Conservation (phyloP, 1,140 invertebrate species). For the Amyelois transitella region DNA sequence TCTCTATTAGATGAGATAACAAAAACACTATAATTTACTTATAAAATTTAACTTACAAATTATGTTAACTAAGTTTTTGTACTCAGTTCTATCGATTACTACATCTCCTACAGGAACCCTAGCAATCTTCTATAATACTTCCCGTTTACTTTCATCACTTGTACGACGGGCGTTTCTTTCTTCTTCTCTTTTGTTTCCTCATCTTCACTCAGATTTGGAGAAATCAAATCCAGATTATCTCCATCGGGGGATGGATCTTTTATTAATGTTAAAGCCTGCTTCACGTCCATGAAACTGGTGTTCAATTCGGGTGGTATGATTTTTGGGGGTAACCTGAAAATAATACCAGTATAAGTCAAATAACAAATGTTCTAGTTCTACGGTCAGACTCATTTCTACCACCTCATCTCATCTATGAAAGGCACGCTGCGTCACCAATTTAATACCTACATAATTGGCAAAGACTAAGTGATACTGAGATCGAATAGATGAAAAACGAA, state of each 20-base stretch:
- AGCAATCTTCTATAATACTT: conserved; percentile 28
- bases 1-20: too few relatives aligned
- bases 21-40: too few relatives aligned
- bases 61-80: too few relatives aligned
- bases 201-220: conserved; percentile 14
- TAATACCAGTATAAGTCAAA: neutral
- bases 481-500: too few relatives aligned
- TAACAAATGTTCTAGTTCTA: too few relatives aligned
- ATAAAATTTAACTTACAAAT: too few relatives aligned
- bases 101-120: conserved; percentile 4
- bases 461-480: too few relatives aligned
- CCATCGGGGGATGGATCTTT: conserved; percentile 32
- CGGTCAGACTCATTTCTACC: neutral
- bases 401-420: too few relatives aligned
- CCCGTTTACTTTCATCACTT: conserved; percentile 35
- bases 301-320: neutral
- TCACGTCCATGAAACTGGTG: conserved; percentile 14
- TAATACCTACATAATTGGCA: too few relatives aligned
- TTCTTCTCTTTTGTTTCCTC: conserved; percentile 18
- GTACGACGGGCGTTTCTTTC: conserved; percentile 21
- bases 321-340: neutral
- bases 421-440: too few relatives aligned
- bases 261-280: conserved; percentile 23
- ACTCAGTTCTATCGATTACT: too few relatives aligned
- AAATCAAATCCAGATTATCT: conserved; percentile 25